Percentiles rank a stretch among this genome's conserved stretches.
Evolutionary conservation across 2,113 vertebrate species (phyloP).

Genomic region (Pica pica): DNA sequence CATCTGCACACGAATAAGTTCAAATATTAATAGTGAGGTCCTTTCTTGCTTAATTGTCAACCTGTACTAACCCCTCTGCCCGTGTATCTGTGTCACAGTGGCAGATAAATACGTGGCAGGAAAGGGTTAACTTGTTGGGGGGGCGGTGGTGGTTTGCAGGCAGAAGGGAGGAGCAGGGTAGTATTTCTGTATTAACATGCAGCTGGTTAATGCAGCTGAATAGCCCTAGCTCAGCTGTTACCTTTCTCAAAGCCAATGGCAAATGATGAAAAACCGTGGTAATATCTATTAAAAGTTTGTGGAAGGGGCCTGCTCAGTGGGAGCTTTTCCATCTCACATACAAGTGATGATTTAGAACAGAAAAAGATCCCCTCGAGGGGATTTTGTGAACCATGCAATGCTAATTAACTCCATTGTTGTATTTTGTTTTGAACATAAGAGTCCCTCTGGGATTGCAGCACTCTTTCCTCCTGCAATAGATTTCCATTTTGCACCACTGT

Average conservation of each 20-base stretch:
- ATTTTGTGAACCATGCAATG: conserved; percentile 69
- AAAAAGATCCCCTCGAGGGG: conserved; percentile 65
- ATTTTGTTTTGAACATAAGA: conserved; percentile 69
- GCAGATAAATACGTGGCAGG: neutral
- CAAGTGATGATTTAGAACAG: conserved; percentile 67
- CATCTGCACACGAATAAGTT: neutral
- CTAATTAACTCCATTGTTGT: conserved; percentile 76
- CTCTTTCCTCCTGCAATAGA: conserved; percentile 60
- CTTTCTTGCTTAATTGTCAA: neutral
- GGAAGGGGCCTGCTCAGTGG: conserved; percentile 60
- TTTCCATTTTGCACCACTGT: conserved; percentile 61
- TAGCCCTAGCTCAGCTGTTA: conserved; percentile 59
- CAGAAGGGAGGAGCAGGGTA: neutral
- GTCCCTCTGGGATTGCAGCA: conserved; percentile 58
- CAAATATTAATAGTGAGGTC: neutral
- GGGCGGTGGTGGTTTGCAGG: neutral
- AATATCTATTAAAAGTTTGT: conserved; percentile 53
- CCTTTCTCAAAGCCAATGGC: conserved; percentile 60
- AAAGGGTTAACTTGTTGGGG: conserved; percentile 50
- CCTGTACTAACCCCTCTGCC: neutral
- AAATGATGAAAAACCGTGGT: conserved; percentile 53
- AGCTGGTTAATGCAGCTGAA: conserved; percentile 58
- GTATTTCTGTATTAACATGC: conserved; percentile 58
- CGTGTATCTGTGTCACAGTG: neutral
- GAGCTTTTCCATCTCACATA: conserved; percentile 51